These are phyloP conservation scores for Sycobia sp. DNA, from an alignment of 1,140 invertebrate genomes.

Conservation along the genomic window DNA sequence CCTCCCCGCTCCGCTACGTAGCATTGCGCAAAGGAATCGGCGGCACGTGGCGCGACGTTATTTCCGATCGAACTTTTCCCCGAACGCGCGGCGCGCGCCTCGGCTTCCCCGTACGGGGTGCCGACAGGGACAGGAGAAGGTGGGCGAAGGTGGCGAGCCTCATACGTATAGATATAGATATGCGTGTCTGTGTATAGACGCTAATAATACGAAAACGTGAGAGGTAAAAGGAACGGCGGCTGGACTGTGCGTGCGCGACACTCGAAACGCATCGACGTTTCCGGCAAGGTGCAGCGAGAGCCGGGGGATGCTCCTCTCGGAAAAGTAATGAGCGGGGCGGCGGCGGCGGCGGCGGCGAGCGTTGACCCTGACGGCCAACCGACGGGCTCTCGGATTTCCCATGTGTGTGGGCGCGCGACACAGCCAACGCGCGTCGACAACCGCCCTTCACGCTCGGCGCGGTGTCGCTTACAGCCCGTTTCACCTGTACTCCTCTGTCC, in stretches of 20 bases:
- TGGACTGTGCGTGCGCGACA: too few species aligned
- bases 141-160: not conserved
- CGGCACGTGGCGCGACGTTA: conserved; percentile 20
- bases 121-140: not conserved
- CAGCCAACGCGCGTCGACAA: not conserved
- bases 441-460: not conserved
- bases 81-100: too few species aligned
- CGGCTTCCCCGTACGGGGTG: not conserved
- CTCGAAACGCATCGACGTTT: conserved; percentile 19
- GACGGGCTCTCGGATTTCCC: conserved; percentile 19
- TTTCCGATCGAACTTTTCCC: conserved; percentile 12
- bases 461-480: not conserved
- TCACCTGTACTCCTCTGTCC: conserved; percentile 10
- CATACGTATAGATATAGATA: too few species aligned
- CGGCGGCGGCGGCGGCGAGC: too few species aligned
- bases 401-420: conserved; percentile 10
- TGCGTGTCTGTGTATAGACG: not conserved
- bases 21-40: conserved; percentile 15
- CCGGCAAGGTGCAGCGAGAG: not conserved
- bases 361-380: not conserved
- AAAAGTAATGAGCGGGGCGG: conserved; percentile 8
- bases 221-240: too few species aligned
- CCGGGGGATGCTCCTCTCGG: not conserved
- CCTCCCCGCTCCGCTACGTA: not conserved
- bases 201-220: conserved; percentile 14